These are phyloP conservation scores for Xyrichtys novacula DNA, from an alignment of 2,797 vertebrate species.

Conservation along the genomic window DNA sequence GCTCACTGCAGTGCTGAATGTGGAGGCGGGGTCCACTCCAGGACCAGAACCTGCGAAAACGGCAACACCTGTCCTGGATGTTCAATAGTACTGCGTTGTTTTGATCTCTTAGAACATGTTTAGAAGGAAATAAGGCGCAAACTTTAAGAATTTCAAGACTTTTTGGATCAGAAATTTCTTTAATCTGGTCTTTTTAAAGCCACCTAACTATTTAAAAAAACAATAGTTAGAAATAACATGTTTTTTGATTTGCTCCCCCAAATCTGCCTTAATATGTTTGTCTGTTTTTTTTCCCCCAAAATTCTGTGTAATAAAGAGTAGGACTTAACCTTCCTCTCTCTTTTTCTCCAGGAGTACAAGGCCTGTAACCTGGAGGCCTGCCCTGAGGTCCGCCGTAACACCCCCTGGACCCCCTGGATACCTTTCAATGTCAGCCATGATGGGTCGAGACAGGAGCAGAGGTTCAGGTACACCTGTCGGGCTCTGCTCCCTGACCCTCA, in stretches of 20 bases:
- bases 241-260: no score
- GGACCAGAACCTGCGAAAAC: slow-evolving; percentile 91
- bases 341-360: slow-evolving; percentile 89
- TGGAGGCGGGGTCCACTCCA: slow-evolving; percentile 93
- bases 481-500: slow-evolving; percentile 92
- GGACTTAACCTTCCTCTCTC: neutral
- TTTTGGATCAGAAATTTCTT: no score
- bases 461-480: slow-evolving; percentile 94
- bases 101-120: neutral
- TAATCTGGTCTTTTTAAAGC: no score
- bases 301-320: no score
- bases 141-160: no score
- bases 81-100: slow-evolving; percentile 78
- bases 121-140: neutral
- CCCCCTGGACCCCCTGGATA: slow-evolving; percentile 97
- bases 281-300: no score
- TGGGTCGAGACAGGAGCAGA: slow-evolving; percentile 94
- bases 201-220: no score
- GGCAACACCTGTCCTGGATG: slow-evolving; percentile 93
- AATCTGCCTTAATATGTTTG: no score
- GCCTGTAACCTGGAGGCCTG: slow-evolving; percentile 94
- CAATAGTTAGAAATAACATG: no score
- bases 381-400: slow-evolving; percentile 95
- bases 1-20: slow-evolving; percentile 93
- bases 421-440: slow-evolving; percentile 92